Percentiles rank a stretch among this genome's conserved stretches.
phyloP scores from a whole-genome alignment of 2,888 invertebrate genomes.

The Thysanoteuthis rhombus region DNA sequence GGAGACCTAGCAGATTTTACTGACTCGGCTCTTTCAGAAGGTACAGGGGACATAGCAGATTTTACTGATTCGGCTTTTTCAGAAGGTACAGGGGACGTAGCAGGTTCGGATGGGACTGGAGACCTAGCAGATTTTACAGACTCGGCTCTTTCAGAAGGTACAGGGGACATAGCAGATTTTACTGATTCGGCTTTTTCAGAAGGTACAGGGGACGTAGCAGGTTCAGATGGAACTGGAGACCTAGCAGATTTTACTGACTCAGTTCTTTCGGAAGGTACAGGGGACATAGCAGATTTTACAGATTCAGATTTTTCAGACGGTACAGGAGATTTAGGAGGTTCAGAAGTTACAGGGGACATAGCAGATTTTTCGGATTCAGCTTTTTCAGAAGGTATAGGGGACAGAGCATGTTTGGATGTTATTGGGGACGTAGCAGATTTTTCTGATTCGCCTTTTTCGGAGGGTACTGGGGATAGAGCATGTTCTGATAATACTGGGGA shows the following conservation, averaged over 20 bases:
- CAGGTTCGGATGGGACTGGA: background rate
- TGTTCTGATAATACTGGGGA: background rate
- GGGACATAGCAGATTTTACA: background rate
- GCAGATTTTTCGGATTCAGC: slow-evolving; percentile 15
- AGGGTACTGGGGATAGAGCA: background rate
- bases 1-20: background rate
- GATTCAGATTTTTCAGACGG: background rate
- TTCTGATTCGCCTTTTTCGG: background rate
- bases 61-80: background rate
- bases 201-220: background rate
- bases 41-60: background rate
- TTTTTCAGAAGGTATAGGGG: background rate
- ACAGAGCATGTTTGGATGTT: background rate
- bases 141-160: background rate
- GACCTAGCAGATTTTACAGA: background rate
- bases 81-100: background rate
- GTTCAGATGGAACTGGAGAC: background rate
- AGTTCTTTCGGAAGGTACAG: background rate
- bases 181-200: background rate
- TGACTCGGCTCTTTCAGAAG: background rate
- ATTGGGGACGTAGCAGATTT: background rate
- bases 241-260: too few species aligned
- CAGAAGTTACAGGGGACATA: background rate
- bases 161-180: background rate
- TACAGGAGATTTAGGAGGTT: background rate